Percentiles rank a stretch among this genome's conserved stretches.
Evolutionary conservation across 2,113 vertebrate species (phyloP).

Genomic region (Rhabdomys dilectus): DNA sequence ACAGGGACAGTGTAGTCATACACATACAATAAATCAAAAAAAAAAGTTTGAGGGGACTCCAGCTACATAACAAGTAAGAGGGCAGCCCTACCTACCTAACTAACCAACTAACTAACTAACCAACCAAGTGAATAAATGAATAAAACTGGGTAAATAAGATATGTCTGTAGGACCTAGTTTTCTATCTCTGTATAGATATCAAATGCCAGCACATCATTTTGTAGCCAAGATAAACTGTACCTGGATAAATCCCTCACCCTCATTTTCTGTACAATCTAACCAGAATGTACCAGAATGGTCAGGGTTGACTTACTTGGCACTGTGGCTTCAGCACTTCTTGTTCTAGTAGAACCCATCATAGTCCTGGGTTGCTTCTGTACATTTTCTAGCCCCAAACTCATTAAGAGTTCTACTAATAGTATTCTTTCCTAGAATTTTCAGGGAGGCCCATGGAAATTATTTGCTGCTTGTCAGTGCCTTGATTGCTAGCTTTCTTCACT

Average conservation of each 20-base stretch:
- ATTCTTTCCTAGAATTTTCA: background rate
- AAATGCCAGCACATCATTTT: background rate
- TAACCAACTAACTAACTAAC: background rate
- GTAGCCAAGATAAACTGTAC: background rate
- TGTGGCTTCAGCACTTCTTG: fast-evolving
- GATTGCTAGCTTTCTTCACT: background rate
- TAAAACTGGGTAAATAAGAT: background rate
- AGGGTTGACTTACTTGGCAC: background rate
- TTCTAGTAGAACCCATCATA: background rate
- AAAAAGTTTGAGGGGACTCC: too few species aligned
- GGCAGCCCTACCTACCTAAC: background rate
- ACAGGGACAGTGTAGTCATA: too few species aligned
- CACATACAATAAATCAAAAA: too few species aligned
- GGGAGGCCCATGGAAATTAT: background rate
- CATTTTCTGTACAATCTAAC: background rate
- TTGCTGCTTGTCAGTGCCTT: background rate
- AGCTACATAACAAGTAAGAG: too few species aligned
- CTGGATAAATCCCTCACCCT: background rate
- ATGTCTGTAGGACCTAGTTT: background rate
- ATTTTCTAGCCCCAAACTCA: background rate
- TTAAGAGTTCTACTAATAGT: background rate
- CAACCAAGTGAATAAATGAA: background rate
- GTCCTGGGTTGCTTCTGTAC: background rate
- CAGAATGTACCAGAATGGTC: background rate
- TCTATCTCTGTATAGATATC: too few species aligned